Percentiles rank a stretch among this genome's conserved stretches.
Evolutionary conservation across 2,888 invertebrate genomes (phyloP).

Genomic region (Brenthis ino): DNA sequence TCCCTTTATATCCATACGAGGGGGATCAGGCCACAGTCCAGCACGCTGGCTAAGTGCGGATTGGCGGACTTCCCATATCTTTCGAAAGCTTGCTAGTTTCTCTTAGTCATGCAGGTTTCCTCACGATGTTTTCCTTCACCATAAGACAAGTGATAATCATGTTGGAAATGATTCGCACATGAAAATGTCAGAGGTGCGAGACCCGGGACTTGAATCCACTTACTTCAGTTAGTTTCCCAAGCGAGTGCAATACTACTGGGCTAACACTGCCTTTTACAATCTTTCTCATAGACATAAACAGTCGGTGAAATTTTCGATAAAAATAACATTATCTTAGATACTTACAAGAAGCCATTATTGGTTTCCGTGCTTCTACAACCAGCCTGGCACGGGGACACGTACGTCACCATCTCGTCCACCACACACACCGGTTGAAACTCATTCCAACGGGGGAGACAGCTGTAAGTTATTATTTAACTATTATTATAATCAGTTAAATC

Average conservation of each 20-base stretch:
- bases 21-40: too few species aligned
- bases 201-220: too few species aligned
- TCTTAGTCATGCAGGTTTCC: too few species aligned
- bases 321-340: not conserved
- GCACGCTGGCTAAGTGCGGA: too few species aligned
- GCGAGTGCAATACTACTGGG: too few species aligned
- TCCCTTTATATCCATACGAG: too few species aligned
- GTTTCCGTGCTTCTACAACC: constrained; percentile 41
- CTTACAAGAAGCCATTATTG: constrained; percentile 40
- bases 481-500: not conserved
- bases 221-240: not conserved
- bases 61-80: too few species aligned
- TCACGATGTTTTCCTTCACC: too few species aligned
- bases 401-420: constrained; percentile 45
- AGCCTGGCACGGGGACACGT: constrained; percentile 49
- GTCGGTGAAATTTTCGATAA: not conserved
- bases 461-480: constrained; percentile 23
- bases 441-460: constrained; percentile 41
- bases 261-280: not conserved
- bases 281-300: not conserved
- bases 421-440: constrained; percentile 47
- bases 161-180: too few species aligned
- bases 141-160: too few species aligned
- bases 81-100: too few species aligned
- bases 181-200: too few species aligned